Evolutionary conservation across 1,140 invertebrate species (phyloP).

Genomic region (Melanaphis sacchari): DNA sequence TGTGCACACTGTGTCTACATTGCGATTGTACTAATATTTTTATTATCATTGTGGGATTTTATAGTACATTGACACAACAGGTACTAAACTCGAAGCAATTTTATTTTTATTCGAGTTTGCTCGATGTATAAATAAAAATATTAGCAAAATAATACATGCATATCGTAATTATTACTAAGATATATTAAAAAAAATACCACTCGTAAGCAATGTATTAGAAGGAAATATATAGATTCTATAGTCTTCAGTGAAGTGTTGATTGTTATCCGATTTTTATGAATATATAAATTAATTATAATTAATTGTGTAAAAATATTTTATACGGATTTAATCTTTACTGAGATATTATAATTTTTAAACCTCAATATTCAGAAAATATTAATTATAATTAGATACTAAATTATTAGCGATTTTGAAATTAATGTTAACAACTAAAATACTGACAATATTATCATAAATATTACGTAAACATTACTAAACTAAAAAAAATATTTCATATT

Average conservation of each 20-base stretch:
- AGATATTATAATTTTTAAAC: not conserved
- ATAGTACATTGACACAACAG: not conserved
- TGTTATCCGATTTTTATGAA: too few species aligned
- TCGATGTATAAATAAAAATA: not conserved
- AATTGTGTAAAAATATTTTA: too few species aligned
- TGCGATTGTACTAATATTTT: not conserved
- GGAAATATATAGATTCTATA: too few species aligned
- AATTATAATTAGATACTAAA: not conserved
- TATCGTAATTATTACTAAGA: not conserved
- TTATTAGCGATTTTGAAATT: not conserved
- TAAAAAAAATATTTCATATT: too few species aligned
- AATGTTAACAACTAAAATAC: not conserved
- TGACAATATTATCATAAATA: not conserved
- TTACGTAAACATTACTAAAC: not conserved
- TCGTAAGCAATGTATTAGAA: not conserved
- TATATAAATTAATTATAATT: too few species aligned
- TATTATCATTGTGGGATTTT: not conserved
- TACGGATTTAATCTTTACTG: too few species aligned
- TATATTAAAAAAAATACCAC: not conserved
- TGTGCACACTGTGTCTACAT: too few species aligned
- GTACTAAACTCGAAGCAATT: not conserved
- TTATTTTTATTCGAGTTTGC: not conserved
- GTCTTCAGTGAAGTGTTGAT: too few species aligned
- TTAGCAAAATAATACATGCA: not conserved
- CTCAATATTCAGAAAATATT: not conserved